Evolutionary conservation across 2,888 invertebrate genomes (phyloP), one percentile per base, ranked within the genome.

Genomic region (Melieria crassipennis): DNA sequence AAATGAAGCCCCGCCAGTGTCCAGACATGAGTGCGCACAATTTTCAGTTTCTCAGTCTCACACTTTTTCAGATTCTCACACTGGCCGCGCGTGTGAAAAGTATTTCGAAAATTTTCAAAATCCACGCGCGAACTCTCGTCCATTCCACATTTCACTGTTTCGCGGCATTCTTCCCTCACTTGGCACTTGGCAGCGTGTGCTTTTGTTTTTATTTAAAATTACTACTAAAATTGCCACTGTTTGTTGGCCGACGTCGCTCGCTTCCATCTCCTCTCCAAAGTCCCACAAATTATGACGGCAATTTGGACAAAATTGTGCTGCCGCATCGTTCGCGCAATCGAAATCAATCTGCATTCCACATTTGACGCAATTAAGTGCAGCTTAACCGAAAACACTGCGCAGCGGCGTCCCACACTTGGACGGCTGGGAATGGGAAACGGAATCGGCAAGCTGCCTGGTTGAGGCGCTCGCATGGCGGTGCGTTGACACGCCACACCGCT

Each of bases 41-140:
- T 55, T 65, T 57, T 52, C 50, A 63, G 65, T 65, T 74, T 74
- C 74, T 72, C 74, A 74, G 74, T 74, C 74, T 55, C 74, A 74
- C 74, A 74, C 70, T 69, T 68, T 68, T 62, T 65, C 50, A 57
- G 46, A 62, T 74, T 74, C 74, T 67, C 74, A 74, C 74, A 72
- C 63, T 64, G 58, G 57, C 50, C n/a, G 60, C 48, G 75, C 83
- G 83, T 83, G 83, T 83, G 83, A 83, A 83, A 79, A 79, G 78
- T 76, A 83, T 81, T 78, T 79, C 69, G 79, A 77, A 75, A 76
- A 79, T 79, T 79, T 71, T 74, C 69, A 66, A 67, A 7, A 45
- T n/a, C 45, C 77, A 77, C 60, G 60, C 70, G 58, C 48, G 6
- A 43, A 50, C 55, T 55, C 69, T 48, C 60, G 57, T 56, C 64